phyloP scores from a whole-genome alignment of 2,113 vertebrate species.

The Pelecanus crispus region DNA sequence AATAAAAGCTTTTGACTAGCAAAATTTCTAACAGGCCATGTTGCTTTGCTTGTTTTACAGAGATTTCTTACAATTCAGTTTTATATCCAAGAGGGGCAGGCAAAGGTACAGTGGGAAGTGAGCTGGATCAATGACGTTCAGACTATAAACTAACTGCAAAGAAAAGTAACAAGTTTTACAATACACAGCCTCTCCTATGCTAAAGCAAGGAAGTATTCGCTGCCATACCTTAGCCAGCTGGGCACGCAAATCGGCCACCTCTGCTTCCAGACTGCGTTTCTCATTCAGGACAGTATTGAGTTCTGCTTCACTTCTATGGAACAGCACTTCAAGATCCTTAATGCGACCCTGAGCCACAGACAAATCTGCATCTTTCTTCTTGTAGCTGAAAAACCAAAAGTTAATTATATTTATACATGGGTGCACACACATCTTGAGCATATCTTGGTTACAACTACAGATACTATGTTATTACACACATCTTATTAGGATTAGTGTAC shows the following conservation, averaged over 20 bases:
- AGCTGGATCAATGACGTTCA: not conserved
- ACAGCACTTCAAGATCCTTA: conserved; percentile 84
- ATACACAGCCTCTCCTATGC: not conserved
- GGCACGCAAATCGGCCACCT: conserved; percentile 81
- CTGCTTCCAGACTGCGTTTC: conserved; percentile 78
- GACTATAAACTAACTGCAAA: not conserved
- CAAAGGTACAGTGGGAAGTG: not conserved
- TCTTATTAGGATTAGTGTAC: not conserved
- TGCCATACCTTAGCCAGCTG: conserved; percentile 85
- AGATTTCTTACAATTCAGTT: not conserved
- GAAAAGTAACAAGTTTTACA: not conserved
- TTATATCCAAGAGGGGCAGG: not conserved
- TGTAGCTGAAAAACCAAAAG: conserved; percentile 74
- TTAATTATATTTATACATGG: rapidly evolving
- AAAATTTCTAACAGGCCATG: not conserved
- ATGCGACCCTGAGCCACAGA: conserved; percentile 79
- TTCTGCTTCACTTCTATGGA: conserved; percentile 85
- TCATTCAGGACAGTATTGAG: conserved; percentile 84
- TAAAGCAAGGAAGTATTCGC: not conserved
- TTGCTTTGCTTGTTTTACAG: not conserved
- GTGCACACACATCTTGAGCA: not conserved
- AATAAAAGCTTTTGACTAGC: not conserved
- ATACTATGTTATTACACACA: not conserved
- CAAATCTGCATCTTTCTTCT: conserved; percentile 90
- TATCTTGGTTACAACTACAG: not conserved